Percentiles rank a stretch among this genome's conserved stretches.
phyloP scores from a whole-genome alignment of 2,113 vertebrate genomes.

The Piliocolobus tephrosceles region DNA sequence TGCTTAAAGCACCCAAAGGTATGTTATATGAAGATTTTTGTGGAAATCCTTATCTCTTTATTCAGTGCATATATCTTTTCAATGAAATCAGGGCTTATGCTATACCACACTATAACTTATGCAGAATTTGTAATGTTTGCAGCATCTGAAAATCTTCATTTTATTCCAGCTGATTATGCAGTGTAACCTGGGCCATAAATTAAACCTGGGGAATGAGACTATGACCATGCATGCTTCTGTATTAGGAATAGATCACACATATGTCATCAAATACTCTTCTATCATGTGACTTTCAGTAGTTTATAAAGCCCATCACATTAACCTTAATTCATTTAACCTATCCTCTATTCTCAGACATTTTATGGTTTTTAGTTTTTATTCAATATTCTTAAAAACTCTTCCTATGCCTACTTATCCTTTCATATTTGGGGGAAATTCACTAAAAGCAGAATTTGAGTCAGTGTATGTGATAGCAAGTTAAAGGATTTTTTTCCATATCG shows the following conservation, averaged over 20 bases:
- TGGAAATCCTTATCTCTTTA: neutral
- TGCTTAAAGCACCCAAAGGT: neutral
- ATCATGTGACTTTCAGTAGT: neutral
- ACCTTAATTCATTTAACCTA: neutral
- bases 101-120: neutral
- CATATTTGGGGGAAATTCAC: neutral
- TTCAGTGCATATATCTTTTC: neutral
- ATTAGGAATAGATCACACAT: neutral
- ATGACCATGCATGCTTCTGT: neutral
- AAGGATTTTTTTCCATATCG: neutral
- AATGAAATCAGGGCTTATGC: neutral
- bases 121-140: neutral
- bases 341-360: neutral
- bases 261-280: neutral
- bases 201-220: constrained; percentile 27
- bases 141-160: neutral
- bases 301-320: neutral
- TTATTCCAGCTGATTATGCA: constrained; percentile 33
- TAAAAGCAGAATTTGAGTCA: neutral
- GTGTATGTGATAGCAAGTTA: neutral
- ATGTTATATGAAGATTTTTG: neutral
- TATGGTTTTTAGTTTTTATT: neutral
- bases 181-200: constrained; percentile 35
- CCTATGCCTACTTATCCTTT: neutral
- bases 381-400: neutral